A percentile compares a stretch with the other conserved stretches of the same genome.
Conservation (phyloP, 2,113 vertebrate species). For the Callorhinus ursinus region DNA sequence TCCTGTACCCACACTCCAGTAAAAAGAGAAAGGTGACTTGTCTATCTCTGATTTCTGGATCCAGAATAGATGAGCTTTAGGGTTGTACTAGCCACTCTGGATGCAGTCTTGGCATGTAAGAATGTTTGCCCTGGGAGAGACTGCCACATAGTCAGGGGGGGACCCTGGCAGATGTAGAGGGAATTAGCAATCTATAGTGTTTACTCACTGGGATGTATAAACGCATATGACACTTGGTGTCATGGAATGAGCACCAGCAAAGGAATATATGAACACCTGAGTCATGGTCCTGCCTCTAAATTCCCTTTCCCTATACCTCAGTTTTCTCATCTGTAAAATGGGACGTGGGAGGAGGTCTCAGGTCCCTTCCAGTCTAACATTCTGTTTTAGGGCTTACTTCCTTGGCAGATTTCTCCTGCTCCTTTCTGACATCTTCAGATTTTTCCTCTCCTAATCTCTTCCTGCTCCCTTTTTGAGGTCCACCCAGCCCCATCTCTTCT, state of each 20-base stretch:
- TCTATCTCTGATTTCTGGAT: neutral
- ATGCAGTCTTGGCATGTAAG: neutral
- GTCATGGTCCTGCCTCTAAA: neutral
- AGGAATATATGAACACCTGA: neutral
- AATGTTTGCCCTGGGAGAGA: neutral
- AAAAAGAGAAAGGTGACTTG: neutral
- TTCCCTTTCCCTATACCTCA: slow-evolving; percentile 51
- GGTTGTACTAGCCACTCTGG: neutral
- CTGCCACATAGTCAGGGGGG: neutral
- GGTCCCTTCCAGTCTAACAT: neutral
- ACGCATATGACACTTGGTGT: too few relatives aligned
- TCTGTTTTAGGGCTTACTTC: neutral
- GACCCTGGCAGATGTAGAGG: neutral
- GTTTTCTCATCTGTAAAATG: slow-evolving; percentile 59
- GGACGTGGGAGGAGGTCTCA: neutral
- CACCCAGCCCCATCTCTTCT: neutral
- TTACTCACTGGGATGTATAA: neutral
- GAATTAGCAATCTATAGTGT: neutral
- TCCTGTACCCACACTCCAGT: neutral
- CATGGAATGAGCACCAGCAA: neutral
- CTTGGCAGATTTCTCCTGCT: neutral
- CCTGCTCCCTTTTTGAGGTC: neutral
- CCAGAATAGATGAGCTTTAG: neutral
- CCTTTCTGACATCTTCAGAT: neutral
- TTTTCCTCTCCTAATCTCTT: neutral